Evolutionary conservation across 2,888 invertebrate genomes (phyloP), one percentile per base, ranked within the genome.

Genomic region (Orgyia antiqua): DNA sequence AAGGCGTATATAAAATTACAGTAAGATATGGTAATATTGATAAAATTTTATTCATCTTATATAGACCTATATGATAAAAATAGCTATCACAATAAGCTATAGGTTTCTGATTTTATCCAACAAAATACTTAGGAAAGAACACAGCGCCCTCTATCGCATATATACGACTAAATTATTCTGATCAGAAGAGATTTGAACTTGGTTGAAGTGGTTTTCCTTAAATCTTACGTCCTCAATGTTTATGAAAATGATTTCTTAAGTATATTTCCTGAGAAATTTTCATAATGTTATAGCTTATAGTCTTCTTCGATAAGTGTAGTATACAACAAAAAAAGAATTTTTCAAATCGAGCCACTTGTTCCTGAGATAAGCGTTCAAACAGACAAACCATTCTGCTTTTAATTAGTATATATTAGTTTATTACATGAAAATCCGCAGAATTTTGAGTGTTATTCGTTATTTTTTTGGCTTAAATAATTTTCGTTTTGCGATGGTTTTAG

Each of bases 101-200:
- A 71, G 66, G 60, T 69, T 65, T 57, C 51, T 34, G 54, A 54
- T 55, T 58, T 58, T 53, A 67, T 60, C 61, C 63, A 34, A 50
- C 62, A 62, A 53, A 56, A 56, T 51, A 32, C 46, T 39, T 26
- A 33, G 29, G 40, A 37, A 54, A 59, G 57, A 50, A 56, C 47
- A 51, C 60, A 56, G 59, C 49, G 49, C 42, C 31, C 32, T 41
- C 34, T 10, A 10, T 17, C 25, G 78, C 68, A 78, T 79, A 77
- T 41, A 71, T 60, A 79, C 51, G 63, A 51, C 41, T 1, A 48
- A 66, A 78, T 79, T 78, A 79, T 79, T 58, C 64, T 57, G 64
- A 78, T 74, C 37, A 27, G 21, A 36, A 31, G 12, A 41, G 29
- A 36, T 45, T 46, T 37, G 40, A 35, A 49, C 34, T 44, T 45